A percentile compares a stretch with the other conserved stretches of the same genome.
phyloP scores from a whole-genome alignment of 2,113 vertebrate genomes.

The Sander vitreus region DNA sequence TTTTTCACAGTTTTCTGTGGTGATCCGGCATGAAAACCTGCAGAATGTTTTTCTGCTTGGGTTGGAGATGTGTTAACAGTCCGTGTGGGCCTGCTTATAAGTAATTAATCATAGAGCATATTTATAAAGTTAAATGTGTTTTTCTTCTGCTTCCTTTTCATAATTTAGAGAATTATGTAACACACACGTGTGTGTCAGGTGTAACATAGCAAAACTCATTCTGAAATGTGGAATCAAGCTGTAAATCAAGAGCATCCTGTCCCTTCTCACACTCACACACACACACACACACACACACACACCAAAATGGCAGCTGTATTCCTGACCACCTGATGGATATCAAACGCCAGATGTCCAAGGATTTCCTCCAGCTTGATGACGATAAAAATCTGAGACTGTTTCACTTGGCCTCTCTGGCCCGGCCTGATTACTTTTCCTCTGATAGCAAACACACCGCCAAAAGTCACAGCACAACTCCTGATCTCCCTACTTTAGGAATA shows the following conservation, averaged over 20 bases:
- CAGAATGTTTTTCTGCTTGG: too few species aligned
- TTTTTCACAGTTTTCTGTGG: too few species aligned
- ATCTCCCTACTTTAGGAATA: not conserved
- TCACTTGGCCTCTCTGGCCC: not conserved
- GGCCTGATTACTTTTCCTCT: not conserved
- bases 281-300: not conserved
- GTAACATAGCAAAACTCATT: not conserved
- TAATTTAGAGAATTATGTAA: not conserved
- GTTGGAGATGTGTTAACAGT: too few species aligned
- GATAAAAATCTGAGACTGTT: not conserved
- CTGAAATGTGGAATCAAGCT: not conserved
- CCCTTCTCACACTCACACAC: not conserved
- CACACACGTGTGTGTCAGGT: not conserved
- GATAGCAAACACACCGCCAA: not conserved
- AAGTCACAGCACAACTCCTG: not conserved
- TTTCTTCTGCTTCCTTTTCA: not conserved
- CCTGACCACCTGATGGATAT: not conserved
- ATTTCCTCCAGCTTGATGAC: constrained; percentile 17
- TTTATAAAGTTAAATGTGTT: too few species aligned
- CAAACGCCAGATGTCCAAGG: not conserved
- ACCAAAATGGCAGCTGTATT: not conserved
- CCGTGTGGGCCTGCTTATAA: too few species aligned
- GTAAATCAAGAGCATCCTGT: not conserved
- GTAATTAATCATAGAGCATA: not conserved
- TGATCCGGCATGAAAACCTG: too few species aligned